These are phyloP conservation scores for Anguilla pacifica DNA, from an alignment of 2,797 vertebrate genomes.

Conservation along the genomic window DNA sequence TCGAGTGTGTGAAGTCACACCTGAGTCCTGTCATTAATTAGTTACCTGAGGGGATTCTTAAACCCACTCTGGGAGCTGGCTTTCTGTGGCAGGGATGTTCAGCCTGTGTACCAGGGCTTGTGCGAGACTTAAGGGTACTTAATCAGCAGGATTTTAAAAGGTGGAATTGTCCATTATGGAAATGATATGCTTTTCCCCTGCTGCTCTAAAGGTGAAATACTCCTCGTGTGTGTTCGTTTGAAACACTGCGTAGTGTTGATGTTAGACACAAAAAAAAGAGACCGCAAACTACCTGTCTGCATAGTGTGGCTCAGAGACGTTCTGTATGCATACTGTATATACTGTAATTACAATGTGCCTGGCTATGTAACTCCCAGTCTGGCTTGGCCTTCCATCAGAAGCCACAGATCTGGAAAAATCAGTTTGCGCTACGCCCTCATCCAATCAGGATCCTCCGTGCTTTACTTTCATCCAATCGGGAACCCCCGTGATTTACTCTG, in stretches of 20 bases:
- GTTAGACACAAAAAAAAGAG: background rate
- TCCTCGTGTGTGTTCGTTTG: constrained; percentile 30
- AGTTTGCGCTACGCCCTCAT: constrained; percentile 59
- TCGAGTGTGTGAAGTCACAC: constrained; percentile 65
- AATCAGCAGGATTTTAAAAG: constrained; percentile 25
- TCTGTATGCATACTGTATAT: background rate
- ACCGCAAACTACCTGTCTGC: background rate
- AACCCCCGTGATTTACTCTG: constrained; percentile 56
- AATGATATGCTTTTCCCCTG: constrained; percentile 36
- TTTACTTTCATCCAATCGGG: constrained; percentile 60
- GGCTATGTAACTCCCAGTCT: constrained; percentile 66
- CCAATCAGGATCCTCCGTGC: constrained; percentile 51
- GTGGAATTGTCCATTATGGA: constrained; percentile 28
- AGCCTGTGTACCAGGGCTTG: constrained; percentile 26
- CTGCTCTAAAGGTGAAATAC: background rate
- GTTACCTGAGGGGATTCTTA: constrained; percentile 65
- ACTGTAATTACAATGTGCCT: constrained; percentile 54
- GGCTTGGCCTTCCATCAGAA: constrained; percentile 73
- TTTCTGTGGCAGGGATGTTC: constrained; percentile 43
- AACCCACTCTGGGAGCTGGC: constrained; percentile 46
- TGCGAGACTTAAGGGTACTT: constrained; percentile 44
- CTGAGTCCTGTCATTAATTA: constrained; percentile 65
- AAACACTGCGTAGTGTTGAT: background rate
- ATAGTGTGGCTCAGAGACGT: background rate
- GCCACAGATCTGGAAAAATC: constrained; percentile 62